These are phyloP conservation scores for Arnoldichthys spilopterus DNA, from an alignment of 2,797 vertebrate genomes.

Conservation along the genomic window DNA sequence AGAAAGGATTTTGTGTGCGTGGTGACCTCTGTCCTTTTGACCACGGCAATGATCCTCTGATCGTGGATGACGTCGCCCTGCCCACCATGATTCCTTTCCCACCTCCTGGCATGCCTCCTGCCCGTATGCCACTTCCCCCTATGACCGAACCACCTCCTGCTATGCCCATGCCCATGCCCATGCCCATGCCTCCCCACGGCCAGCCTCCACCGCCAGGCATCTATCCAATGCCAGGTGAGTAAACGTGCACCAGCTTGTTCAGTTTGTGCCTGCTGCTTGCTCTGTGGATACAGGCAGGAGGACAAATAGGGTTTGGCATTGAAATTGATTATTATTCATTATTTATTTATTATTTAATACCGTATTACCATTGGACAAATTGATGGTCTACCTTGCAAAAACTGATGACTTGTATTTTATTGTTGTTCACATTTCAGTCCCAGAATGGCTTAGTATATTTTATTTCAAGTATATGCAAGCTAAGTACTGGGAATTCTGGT, in stretches of 20 bases:
- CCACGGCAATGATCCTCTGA: conserved; percentile 95
- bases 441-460: no score
- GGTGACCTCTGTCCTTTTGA: conserved; percentile 97
- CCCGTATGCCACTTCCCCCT: conserved; percentile 54
- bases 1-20: conserved; percentile 96
- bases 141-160: conserved; percentile 84
- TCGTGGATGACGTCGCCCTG: conserved; percentile 95
- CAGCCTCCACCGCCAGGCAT: conserved; percentile 91
- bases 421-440: no score
- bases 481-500: no score
- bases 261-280: background rate
- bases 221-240: conserved; percentile 90
- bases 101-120: conserved; percentile 87
- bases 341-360: no score
- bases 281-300: background rate
- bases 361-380: no score
- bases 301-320: background rate
- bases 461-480: no score
- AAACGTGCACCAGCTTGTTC: background rate
- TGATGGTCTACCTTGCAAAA: no score
- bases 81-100: conserved; percentile 98
- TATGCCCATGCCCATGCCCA: conserved; percentile 77
- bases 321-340: background rate
- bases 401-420: no score
- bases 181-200: conserved; percentile 81